These are phyloP conservation scores for Petrophora chlorosata DNA, from an alignment of 2,888 invertebrate genomes.

Conservation along the genomic window DNA sequence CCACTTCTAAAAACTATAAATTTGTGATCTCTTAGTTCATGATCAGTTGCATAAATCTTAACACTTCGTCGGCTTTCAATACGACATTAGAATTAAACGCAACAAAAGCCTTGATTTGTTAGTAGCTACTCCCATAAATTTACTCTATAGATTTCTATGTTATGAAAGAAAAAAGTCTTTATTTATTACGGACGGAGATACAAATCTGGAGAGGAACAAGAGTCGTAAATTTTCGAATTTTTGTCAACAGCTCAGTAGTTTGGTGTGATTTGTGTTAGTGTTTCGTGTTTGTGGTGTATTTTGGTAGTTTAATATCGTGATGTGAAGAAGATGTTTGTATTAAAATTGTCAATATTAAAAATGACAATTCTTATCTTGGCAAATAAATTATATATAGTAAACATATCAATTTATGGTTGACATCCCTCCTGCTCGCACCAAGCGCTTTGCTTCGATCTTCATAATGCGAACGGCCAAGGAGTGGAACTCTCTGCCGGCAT, in stretches of 20 bases:
- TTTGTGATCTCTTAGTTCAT: constrained; percentile 28
- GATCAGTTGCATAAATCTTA: constrained; percentile 61
- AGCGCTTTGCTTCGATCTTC: too few species aligned
- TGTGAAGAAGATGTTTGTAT: neutral
- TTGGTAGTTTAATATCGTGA: constrained; percentile 9
- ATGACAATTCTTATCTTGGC: too few species aligned
- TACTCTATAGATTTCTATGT: constrained; percentile 40
- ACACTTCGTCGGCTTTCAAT: constrained; percentile 66
- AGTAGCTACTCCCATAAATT: constrained; percentile 64
- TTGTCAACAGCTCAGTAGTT: constrained; percentile 33
- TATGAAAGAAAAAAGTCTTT: constrained; percentile 59
- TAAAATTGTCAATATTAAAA: too few species aligned
- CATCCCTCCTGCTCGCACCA: too few species aligned
- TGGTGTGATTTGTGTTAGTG: constrained; percentile 8
- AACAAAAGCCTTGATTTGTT: constrained; percentile 76
- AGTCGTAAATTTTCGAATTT: constrained; percentile 35
- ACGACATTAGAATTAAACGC: constrained; percentile 46
- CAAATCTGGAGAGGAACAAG: constrained; percentile 45
- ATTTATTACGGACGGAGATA: constrained; percentile 67
- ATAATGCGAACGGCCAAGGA: too few species aligned
- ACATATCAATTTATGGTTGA: too few species aligned
- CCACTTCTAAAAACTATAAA: constrained; percentile 34
- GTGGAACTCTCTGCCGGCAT: too few species aligned
- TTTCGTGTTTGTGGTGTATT: constrained; percentile 7
- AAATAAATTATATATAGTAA: too few species aligned